Conservation (phyloP, 2,888 invertebrate genomes). For the Chymomyza fuscimana region DNA sequence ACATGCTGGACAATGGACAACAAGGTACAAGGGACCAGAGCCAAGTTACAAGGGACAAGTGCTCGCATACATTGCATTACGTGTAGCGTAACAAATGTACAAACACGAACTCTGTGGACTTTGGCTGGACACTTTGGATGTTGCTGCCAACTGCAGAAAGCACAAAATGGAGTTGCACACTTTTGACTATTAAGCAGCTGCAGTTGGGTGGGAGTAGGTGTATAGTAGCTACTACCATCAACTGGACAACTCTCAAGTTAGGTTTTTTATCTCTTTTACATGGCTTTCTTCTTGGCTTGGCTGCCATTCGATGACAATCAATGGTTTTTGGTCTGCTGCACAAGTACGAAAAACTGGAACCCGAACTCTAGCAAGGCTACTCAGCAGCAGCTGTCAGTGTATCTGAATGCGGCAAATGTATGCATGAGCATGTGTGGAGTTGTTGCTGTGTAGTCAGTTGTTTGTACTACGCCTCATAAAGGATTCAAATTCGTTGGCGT, state of each 20-base stretch:
- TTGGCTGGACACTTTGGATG: slow-evolving; percentile 35
- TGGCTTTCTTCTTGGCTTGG: slow-evolving; percentile 38
- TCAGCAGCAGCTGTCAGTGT: background rate
- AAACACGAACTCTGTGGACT: slow-evolving; percentile 40
- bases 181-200: slow-evolving; percentile 38
- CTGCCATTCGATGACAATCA: slow-evolving; percentile 77
- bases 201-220: slow-evolving; percentile 7
- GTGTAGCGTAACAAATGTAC: slow-evolving; percentile 47
- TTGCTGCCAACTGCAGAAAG: slow-evolving; percentile 58
- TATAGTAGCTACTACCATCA: slow-evolving; percentile 2
- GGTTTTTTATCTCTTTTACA: slow-evolving; percentile 24
- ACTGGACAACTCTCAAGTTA: slow-evolving; percentile 42
- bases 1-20: background rate
- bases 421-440: slow-evolving; percentile 62
- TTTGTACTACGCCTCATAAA: slow-evolving; percentile 75
- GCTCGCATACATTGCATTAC: slow-evolving; percentile 60
- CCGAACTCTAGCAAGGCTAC: slow-evolving; percentile 6
- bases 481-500: slow-evolving; percentile 74
- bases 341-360: slow-evolving; percentile 34
- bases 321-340: slow-evolving; percentile 79
- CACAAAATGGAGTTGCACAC: slow-evolving; percentile 26
- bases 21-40: background rate
- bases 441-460: slow-evolving; percentile 34
- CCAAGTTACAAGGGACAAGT: slow-evolving; percentile 5
- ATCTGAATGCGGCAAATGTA: slow-evolving; percentile 40